phyloP scores from a whole-genome alignment of 2,888 invertebrate genomes.

The Drepanosiphum platanoidis region DNA sequence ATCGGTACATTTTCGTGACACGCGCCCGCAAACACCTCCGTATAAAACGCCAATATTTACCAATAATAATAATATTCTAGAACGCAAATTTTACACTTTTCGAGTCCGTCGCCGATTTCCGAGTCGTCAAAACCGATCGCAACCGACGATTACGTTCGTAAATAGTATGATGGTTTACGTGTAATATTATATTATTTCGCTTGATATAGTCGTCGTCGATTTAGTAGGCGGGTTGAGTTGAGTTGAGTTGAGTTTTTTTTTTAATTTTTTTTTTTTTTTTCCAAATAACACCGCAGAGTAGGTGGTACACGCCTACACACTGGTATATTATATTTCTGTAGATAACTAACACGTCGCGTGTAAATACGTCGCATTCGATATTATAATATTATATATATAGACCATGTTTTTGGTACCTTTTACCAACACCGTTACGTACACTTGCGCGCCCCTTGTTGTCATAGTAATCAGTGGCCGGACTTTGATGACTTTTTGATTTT shows the following conservation, averaged over 20 bases:
- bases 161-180: neutral
- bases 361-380: neutral
- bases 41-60: no score
- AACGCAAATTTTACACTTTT: no score
- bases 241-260: no score
- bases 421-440: no score
- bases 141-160: neutral
- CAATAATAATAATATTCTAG: no score
- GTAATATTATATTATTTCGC: conserved; percentile 35
- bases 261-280: conserved; percentile 34
- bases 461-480: neutral
- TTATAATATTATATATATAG: neutral
- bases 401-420: no score
- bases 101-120: neutral
- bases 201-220: conserved; percentile 42
- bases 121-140: neutral
- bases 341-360: conserved; percentile 48
- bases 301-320: neutral
- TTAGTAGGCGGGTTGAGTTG: conserved; percentile 48
- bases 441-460: neutral
- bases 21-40: no score
- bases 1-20: no score
- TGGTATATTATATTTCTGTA: conserved; percentile 32
- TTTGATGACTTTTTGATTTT: no score
- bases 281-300: conserved; percentile 1